Percentiles rank a stretch among this genome's conserved stretches.
Conservation (phyloP, 1,140 invertebrate species). For the Philopotamus ludificatus region DNA sequence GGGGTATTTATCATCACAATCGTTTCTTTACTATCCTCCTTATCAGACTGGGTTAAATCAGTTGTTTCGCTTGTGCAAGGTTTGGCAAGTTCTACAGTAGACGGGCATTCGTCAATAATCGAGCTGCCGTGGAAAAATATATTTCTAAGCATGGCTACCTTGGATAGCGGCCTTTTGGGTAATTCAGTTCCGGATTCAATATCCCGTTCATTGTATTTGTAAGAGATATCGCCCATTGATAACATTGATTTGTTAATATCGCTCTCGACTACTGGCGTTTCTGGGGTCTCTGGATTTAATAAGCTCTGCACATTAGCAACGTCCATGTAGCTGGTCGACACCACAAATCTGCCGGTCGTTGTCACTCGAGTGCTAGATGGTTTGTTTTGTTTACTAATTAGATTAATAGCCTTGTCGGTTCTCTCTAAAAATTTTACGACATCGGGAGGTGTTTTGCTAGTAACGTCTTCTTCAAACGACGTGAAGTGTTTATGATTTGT, state of each 20-base stretch:
- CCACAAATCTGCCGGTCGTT: constrained; percentile 27
- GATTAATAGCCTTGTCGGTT: constrained; percentile 37
- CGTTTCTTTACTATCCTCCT: constrained; percentile 30
- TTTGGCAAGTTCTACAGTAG: constrained; percentile 16
- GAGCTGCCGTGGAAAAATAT: constrained; percentile 41
- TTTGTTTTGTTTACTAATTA: constrained; percentile 37
- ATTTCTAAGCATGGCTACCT: constrained; percentile 40
- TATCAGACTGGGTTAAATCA: constrained; percentile 10
- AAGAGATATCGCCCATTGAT: constrained; percentile 17
- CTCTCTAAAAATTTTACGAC: constrained; percentile 40
- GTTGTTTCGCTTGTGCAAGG: constrained; percentile 2
- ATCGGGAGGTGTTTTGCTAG: constrained; percentile 39
- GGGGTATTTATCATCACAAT: constrained; percentile 16
- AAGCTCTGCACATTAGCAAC: constrained; percentile 30
- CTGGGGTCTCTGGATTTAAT: constrained; percentile 11
- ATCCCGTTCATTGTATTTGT: constrained; percentile 25
- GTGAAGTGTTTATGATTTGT: constrained; percentile 39
- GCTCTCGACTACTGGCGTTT: constrained; percentile 33
- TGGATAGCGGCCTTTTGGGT: constrained; percentile 37
- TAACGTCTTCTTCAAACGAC: constrained; percentile 40
- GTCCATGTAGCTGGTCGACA: constrained; percentile 36
- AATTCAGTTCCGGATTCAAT: constrained; percentile 29
- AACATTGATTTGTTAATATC: constrained; percentile 22
- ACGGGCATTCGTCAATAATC: constrained; percentile 24
- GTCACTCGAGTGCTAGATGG: background rate